These are phyloP conservation scores for Agelas oroides DNA, from an alignment of 37 sponge, comb jelly and placozoan species.

Conservation along the genomic window DNA sequence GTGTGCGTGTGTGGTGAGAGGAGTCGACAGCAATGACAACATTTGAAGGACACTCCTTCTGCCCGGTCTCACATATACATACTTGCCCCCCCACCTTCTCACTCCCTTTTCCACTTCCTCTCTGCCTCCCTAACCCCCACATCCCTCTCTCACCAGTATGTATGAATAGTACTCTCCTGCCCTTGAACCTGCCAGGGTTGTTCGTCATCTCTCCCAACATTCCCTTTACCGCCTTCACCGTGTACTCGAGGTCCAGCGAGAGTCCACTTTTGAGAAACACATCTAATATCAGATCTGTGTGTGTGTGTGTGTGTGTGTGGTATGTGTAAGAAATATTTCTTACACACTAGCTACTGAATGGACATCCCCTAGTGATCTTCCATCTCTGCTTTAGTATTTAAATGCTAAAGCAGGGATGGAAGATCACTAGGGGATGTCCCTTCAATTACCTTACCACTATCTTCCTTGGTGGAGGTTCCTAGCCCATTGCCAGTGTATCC, in stretches of 20 bases:
- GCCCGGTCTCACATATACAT: neutral
- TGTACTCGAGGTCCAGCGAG: constrained; percentile 70
- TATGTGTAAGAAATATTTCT: no score
- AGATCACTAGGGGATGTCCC: no score
- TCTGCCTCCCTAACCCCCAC: neutral
- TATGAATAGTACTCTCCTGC: constrained; percentile 67
- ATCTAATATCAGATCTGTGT: constrained; percentile 22
- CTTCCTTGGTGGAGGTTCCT: constrained; percentile 73
- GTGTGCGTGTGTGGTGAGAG: constrained; percentile 25
- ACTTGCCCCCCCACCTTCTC: neutral
- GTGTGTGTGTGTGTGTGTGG: neutral
- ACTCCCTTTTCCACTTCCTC: neutral
- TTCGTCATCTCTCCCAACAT: constrained; percentile 74
- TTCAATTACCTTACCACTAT: constrained; percentile 68
- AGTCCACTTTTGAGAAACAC: constrained; percentile 71
- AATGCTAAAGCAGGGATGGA: no score
- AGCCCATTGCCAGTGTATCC: constrained; percentile 75
- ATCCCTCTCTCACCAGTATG: constrained; percentile 5
- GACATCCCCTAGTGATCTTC: no score
- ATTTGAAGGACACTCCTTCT: no score
- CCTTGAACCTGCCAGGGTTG: constrained; percentile 71
- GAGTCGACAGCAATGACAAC: no score
- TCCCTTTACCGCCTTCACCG: constrained; percentile 69
- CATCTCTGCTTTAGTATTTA: no score
- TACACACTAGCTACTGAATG: no score